These are phyloP conservation scores for Drosophila atripex DNA, from an alignment of 2,888 invertebrate genomes.

Conservation along the genomic window DNA sequence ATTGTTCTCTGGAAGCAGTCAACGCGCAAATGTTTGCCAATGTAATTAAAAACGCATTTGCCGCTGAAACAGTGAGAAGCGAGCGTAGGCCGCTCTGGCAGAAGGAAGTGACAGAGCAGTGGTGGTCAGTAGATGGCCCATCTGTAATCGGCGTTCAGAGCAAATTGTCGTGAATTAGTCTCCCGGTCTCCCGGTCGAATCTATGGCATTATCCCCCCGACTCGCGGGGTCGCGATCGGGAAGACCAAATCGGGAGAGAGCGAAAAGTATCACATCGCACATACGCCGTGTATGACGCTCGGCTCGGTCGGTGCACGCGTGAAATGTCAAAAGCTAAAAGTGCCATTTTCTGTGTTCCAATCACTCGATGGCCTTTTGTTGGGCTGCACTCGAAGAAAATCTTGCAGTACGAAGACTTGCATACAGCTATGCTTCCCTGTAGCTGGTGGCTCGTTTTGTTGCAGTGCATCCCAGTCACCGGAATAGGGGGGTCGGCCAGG, in stretches of 20 bases:
- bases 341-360: conserved; percentile 65
- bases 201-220: conserved; percentile 61
- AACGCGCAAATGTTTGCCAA: conserved; percentile 70
- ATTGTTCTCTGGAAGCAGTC: conserved; percentile 41
- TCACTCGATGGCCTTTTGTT: conserved; percentile 60
- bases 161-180: conserved; percentile 75
- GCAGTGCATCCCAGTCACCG: conserved; percentile 21
- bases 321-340: conserved; percentile 79
- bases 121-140: conserved; percentile 2
- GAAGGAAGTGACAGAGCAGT: conserved; percentile 29
- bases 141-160: conserved; percentile 67
- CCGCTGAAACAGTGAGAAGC: conserved; percentile 54
- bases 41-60: conserved; percentile 78
- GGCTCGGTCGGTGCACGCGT: conserved; percentile 60
- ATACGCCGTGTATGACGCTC: conserved; percentile 69
- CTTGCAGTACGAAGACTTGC: background rate
- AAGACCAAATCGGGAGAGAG: conserved; percentile 46
- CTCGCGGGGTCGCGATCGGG: conserved; percentile 25
- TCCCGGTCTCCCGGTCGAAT: conserved; percentile 57
- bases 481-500: conserved; percentile 38
- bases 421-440: background rate
- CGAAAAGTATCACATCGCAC: conserved; percentile 78
- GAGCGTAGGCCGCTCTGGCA: conserved; percentile 53
- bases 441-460: conserved; percentile 17
- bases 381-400: conserved; percentile 2